phyloP scores from a whole-genome alignment of 2,888 invertebrate species.

The Macroteleia sp. region DNA sequence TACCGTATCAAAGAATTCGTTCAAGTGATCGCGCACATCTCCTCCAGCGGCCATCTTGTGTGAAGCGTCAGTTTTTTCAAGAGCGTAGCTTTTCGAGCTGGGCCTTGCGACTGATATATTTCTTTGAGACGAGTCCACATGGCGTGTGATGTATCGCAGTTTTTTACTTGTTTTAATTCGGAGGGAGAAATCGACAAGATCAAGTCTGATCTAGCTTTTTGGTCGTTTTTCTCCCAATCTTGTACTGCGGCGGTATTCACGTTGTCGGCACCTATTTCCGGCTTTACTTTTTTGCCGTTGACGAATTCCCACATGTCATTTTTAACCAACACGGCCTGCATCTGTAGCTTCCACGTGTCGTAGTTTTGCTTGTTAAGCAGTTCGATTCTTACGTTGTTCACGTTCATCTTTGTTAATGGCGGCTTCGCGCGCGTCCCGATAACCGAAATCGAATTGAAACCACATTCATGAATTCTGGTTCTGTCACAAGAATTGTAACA shows the following conservation, averaged over 20 bases:
- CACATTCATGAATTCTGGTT: too few species aligned
- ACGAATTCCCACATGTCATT: too few species aligned
- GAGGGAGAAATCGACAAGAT: neutral
- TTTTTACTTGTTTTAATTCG: slow-evolving; percentile 19
- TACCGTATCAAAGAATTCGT: slow-evolving; percentile 33
- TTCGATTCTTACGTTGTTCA: too few species aligned
- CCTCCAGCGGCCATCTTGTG: slow-evolving; percentile 9
- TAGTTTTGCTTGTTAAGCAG: neutral
- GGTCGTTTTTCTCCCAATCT: neutral
- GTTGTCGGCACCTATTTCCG: neutral
- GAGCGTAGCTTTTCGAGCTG: neutral
- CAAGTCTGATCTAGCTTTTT: neutral
- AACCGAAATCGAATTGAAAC: too few species aligned
- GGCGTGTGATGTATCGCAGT: neutral
- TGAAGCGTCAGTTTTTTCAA: neutral
- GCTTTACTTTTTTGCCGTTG: too few species aligned
- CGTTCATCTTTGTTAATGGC: too few species aligned
- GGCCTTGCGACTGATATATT: neutral
- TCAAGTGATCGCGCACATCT: slow-evolving; percentile 6
- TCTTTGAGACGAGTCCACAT: neutral
- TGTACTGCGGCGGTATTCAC: neutral
- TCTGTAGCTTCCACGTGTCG: too few species aligned
- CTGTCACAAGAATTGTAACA: too few species aligned
- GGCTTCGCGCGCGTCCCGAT: too few species aligned
- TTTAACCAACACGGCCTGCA: too few species aligned